phyloP scores from a whole-genome alignment of 2,888 invertebrate species.

The Oscheius sp. region DNA sequence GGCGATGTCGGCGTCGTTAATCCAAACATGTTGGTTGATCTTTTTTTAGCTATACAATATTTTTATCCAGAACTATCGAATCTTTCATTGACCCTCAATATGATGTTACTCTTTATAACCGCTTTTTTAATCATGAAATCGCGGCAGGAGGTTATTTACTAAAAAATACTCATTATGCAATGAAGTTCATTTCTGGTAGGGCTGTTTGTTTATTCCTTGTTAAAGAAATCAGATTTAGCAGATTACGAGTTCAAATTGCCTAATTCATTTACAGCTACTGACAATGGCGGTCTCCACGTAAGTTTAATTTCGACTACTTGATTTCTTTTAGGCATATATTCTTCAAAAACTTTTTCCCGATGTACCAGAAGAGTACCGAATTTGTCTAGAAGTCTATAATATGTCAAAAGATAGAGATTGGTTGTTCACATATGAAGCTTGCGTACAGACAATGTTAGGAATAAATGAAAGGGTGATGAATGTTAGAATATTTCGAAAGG shows the following conservation, averaged over 20 bases:
- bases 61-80: slow-evolving; percentile 1
- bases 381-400: slow-evolving; percentile 40
- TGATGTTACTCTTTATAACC: neutral
- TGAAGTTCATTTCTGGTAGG: neutral
- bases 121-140: neutral
- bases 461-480: neutral
- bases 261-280: slow-evolving; percentile 45
- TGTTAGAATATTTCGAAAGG: slow-evolving; percentile 3
- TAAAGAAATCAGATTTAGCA: slow-evolving; percentile 41
- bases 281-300: slow-evolving; percentile 48
- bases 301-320: neutral
- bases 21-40: too few species aligned
- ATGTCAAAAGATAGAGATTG: slow-evolving; percentile 44
- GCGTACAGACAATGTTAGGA: slow-evolving; percentile 54
- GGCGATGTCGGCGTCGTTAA: neutral
- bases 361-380: slow-evolving; percentile 20
- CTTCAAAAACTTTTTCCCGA: slow-evolving; percentile 38
- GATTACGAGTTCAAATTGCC: slow-evolving; percentile 44
- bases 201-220: too few species aligned
- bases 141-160: neutral
- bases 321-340: slow-evolving; percentile 33
- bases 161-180: neutral
- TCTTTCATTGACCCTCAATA: neutral
- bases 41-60: too few species aligned
- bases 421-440: slow-evolving; percentile 58